phyloP scores from a whole-genome alignment of 1,140 invertebrate species.

The Microplitis mediator region DNA sequence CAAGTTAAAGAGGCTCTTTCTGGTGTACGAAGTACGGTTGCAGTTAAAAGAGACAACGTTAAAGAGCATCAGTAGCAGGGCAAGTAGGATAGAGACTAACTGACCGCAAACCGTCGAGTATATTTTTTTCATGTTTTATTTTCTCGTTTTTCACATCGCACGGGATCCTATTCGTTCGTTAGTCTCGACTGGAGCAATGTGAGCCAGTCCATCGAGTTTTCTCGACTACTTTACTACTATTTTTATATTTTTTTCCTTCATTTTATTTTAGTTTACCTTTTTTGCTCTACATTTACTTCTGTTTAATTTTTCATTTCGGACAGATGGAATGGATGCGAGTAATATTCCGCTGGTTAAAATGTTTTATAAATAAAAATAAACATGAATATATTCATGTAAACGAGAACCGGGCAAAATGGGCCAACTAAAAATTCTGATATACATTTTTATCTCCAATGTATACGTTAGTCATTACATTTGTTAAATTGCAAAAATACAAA shows the following conservation, averaged over 20 bases:
- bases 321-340: not conserved
- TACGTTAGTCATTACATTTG: no score
- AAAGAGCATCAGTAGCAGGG: not conserved
- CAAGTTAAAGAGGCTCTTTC: no score
- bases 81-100: slow-evolving; percentile 11
- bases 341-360: not conserved
- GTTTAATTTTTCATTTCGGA: not conserved
- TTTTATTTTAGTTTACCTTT: not conserved
- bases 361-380: not conserved
- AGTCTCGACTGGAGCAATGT: not conserved
- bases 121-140: slow-evolving; percentile 10
- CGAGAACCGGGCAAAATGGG: no score
- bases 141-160: slow-evolving; percentile 12
- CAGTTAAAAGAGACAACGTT: not conserved
- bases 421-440: no score
- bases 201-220: slow-evolving; percentile 14
- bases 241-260: slow-evolving; percentile 5
- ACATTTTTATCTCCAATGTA: no score
- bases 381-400: not conserved
- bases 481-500: no score
- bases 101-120: slow-evolving; percentile 17
- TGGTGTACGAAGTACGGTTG: not conserved
- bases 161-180: slow-evolving; percentile 15
- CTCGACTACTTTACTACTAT: not conserved
- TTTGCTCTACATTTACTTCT: slow-evolving; percentile 4